Evolutionary conservation across 2,888 invertebrate species (phyloP).

Genomic region (Hipparchia semele): DNA sequence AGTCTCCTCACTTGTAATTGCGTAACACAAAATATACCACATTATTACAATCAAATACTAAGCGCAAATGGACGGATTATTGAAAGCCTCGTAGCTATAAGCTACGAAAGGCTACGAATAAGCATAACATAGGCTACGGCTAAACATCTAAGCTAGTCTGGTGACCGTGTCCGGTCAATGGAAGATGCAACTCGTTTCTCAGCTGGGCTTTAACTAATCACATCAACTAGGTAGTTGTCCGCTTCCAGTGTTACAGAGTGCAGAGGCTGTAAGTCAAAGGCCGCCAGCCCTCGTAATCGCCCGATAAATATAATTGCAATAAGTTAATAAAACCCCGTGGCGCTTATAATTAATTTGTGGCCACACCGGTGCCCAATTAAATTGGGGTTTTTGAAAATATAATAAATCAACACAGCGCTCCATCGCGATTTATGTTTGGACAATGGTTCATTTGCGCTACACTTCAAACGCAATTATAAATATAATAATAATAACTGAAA

Average conservation of each 20-base stretch:
- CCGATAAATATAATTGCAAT: conserved; percentile 78
- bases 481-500: conserved; percentile 13
- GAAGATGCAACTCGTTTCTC: too few species aligned
- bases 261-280: background rate
- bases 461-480: conserved; percentile 30
- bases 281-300: conserved; percentile 60
- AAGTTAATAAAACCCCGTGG: conserved; percentile 75
- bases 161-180: too few species aligned
- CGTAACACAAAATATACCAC: too few species aligned
- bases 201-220: background rate
- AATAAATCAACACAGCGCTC: conserved; percentile 38
- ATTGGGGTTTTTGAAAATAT: conserved; percentile 62
- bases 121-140: too few species aligned
- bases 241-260: background rate
- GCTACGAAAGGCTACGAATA: too few species aligned
- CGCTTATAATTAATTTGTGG: conserved; percentile 76
- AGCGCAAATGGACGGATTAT: too few species aligned
- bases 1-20: too few species aligned
- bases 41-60: too few species aligned
- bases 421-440: conserved; percentile 37
- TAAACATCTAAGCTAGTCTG: too few species aligned
- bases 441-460: conserved; percentile 30
- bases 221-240: too few species aligned
- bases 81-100: too few species aligned
- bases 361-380: conserved; percentile 70